These are phyloP conservation scores for Neuroscelio doddi DNA, from an alignment of 2,888 invertebrate genomes.

Conservation along the genomic window DNA sequence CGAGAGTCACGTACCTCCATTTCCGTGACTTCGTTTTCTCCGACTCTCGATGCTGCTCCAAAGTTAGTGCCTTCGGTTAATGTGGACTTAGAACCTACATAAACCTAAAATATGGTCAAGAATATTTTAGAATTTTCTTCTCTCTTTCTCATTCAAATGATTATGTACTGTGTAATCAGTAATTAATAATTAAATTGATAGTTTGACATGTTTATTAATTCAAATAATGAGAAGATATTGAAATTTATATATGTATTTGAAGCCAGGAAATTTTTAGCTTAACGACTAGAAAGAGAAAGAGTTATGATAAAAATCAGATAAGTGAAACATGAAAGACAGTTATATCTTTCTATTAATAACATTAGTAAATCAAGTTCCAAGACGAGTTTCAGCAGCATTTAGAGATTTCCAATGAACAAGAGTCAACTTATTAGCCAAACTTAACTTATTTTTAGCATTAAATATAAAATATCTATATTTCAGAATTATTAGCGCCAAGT, in stretches of 20 bases:
- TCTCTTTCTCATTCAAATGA: no score
- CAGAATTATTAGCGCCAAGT: no score
- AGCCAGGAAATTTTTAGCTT: no score
- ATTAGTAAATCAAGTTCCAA: conserved; percentile 30
- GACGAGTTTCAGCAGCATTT: conserved; percentile 36
- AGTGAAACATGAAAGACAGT: not conserved
- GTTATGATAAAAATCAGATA: conserved; percentile 16
- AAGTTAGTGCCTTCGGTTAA: conserved; percentile 66
- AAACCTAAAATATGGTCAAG: conserved; percentile 59
- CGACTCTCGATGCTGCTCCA: conserved; percentile 58
- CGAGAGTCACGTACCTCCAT: conserved; percentile 61
- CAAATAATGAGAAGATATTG: no score
- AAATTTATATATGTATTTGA: no score
- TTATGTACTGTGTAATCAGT: no score
- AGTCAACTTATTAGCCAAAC: conserved; percentile 44
- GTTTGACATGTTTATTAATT: not conserved
- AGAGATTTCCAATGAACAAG: conserved; percentile 39
- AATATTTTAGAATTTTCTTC: conserved; percentile 5
- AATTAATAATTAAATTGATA: no score
- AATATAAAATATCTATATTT: conserved; percentile 51
- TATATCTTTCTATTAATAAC: conserved; percentile 39
- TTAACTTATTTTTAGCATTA: conserved; percentile 55
- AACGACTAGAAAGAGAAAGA: conserved; percentile 8
- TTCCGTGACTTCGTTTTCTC: conserved; percentile 67
- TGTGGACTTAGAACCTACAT: conserved; percentile 69